Base-by-base conservation (phyloP, 2,797 vertebrate genomes). In the Psittacula echo region DNA sequence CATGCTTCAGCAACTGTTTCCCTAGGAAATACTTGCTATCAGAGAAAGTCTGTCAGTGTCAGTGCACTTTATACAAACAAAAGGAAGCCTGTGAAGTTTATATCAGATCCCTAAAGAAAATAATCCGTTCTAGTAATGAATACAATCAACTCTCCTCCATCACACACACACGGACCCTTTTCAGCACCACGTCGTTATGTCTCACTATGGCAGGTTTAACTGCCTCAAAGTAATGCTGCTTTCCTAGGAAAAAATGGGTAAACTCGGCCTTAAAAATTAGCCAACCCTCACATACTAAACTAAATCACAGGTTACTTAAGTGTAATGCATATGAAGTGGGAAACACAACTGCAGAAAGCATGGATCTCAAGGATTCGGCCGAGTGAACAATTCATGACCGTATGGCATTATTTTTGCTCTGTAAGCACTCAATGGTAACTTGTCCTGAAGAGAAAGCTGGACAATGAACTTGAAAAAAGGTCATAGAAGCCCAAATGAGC, bases 41-140 rank as follows among this genome's bases (percentile, higher is more conserved):
- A 81, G 50, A 95, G 73, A 62, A 82, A 88, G 70, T 39, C 85
- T 85, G 84, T 42, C 77, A 86, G 47, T 65, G 56, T 45, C 91
- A 87, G 73, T 4, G 1, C 37, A 42, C 84, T 93, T 80, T 32
- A 93, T 27, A 79, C 75, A 91, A 94, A 94, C 83, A 91, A 87
- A 93, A 87, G 78, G 56, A 91, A 91, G 39, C 26, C 94, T 91
- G 82, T 71, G 70, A 92, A 82, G 75, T 67, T 94, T 75, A 77
- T n/a, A 91, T 32, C 70, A 86, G 73, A 78, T 79, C 70, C 79
- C 79, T 84, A 64, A 93, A 89, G 82, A 91, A 95, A 95, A 96
- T 60, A 89, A 88, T 54, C 86, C 29, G 18, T 64, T 76, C 50
- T 27, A 71, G 60, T 56, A 94, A 82, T 60, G 89, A 81, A 5